A percentile compares a stretch with the other conserved stretches of the same genome.
Conservation (phyloP, 1,140 invertebrate species). For the Caenorhabditis latens region DNA sequence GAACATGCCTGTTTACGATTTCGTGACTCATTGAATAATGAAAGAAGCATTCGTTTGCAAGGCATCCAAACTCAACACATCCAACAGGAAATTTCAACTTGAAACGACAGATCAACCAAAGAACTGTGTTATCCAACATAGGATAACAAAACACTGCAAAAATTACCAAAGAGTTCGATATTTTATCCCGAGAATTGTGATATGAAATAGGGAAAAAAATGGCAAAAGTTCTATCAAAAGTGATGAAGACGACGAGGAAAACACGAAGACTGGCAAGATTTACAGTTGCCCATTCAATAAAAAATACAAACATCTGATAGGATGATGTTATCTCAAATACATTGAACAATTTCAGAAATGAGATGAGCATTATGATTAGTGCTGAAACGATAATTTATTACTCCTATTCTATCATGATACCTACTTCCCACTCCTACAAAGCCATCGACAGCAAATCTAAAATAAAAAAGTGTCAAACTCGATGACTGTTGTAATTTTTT, state of each 20-base stretch:
- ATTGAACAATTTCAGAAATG: too few relatives aligned
- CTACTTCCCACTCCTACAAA: too few relatives aligned
- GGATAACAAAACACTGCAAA: background rate
- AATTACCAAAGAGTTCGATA: background rate
- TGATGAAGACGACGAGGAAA: background rate
- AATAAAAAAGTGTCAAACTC: background rate
- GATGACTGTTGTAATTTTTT: background rate
- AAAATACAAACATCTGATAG: background rate
- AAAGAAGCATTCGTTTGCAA: background rate
- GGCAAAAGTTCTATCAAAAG: background rate
- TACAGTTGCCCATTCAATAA: background rate
- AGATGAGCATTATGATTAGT: too few relatives aligned
- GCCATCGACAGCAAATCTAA: background rate
- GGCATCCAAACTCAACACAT: background rate
- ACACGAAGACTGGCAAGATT: background rate
- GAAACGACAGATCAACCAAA: background rate
- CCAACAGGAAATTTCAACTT: background rate
- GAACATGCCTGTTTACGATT: background rate
- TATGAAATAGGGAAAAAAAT: background rate
- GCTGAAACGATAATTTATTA: too few relatives aligned
- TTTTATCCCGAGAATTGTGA: background rate
- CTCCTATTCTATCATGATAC: too few relatives aligned
- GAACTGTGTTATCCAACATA: background rate
- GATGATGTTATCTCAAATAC: background rate
- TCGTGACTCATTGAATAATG: background rate